Evolutionary conservation across 2,888 invertebrate genomes (phyloP).

Genomic region (Achlya flavicornis): DNA sequence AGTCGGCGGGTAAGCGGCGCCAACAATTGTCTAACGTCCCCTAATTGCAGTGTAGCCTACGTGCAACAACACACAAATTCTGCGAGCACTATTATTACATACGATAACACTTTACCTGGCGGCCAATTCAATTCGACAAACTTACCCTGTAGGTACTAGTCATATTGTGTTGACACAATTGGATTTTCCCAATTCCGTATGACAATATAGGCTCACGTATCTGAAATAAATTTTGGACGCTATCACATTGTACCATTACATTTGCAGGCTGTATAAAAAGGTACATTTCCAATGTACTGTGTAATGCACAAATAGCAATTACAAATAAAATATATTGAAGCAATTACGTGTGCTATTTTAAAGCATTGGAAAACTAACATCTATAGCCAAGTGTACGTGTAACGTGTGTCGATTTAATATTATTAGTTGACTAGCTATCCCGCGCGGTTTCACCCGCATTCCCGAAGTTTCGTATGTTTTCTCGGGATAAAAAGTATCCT

Average conservation of each 20-base stretch:
- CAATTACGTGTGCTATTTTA: conserved; percentile 2
- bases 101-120: conserved; percentile 68
- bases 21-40: conserved; percentile 52
- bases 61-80: conserved; percentile 56
- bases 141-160: conserved; percentile 45
- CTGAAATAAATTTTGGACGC: conserved; percentile 56
- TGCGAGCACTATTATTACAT: conserved; percentile 56
- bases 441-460: too few species aligned
- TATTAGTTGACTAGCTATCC: not conserved
- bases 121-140: conserved; percentile 64
- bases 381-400: not conserved
- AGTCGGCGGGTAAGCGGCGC: conserved; percentile 25
- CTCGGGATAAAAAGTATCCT: too few species aligned
- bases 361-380: conserved; percentile 6
- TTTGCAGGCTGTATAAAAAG: conserved; percentile 40
- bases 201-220: conserved; percentile 56
- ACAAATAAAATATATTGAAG: not conserved
- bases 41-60: conserved; percentile 63
- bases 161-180: conserved; percentile 57
- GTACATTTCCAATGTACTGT: conserved; percentile 19
- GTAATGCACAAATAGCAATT: conserved; percentile 8
- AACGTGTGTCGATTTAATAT: not conserved
- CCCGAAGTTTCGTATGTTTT: too few species aligned
- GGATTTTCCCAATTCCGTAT: conserved; percentile 68
- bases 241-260: conserved; percentile 44